A percentile compares a stretch with the other conserved stretches of the same genome.
These are phyloP conservation scores for Brachionus rotundiformis DNA, from an alignment of 1,140 invertebrate genomes.

Conservation along the genomic window DNA sequence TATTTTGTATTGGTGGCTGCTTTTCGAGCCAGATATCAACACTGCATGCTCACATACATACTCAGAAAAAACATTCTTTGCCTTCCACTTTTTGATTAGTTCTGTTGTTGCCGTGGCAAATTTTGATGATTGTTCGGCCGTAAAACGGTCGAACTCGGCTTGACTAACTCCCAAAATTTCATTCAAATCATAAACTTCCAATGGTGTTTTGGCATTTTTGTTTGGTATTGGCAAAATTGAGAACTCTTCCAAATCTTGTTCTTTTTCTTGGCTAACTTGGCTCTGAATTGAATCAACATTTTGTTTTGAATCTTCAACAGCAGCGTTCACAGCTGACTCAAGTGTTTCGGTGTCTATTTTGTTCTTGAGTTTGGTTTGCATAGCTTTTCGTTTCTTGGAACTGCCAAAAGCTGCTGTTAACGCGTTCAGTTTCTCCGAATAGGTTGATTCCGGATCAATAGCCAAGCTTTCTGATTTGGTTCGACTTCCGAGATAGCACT, in stretches of 20 bases:
- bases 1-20: slow-evolving; percentile 49
- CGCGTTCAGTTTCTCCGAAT: slow-evolving; percentile 35
- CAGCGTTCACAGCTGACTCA: slow-evolving; percentile 15
- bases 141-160: slow-evolving; percentile 44
- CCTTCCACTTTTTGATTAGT: slow-evolving; percentile 26
- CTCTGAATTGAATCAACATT: not conserved
- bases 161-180: slow-evolving; percentile 35
- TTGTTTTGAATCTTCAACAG: slow-evolving; percentile 44
- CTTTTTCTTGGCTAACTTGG: not conserved
- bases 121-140: slow-evolving; percentile 2
- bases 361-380: slow-evolving; percentile 50
- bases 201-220: slow-evolving; percentile 41
- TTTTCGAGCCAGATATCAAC: slow-evolving; percentile 16
- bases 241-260: slow-evolving; percentile 18
- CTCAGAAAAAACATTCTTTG: not conserved
- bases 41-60: slow-evolving; percentile 33
- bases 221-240: slow-evolving; percentile 46
- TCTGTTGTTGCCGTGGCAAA: slow-evolving; percentile 35
- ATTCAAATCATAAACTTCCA: slow-evolving; percentile 41
- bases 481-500: slow-evolving; percentile 24
- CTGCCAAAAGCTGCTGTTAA: slow-evolving; percentile 49
- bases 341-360: slow-evolving; percentile 45
- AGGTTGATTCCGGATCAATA: not conserved
- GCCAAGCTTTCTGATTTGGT: not conserved
- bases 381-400: slow-evolving; percentile 47